phyloP scores from a whole-genome alignment of 2,797 vertebrate species.

The Smutsia gigantea region DNA sequence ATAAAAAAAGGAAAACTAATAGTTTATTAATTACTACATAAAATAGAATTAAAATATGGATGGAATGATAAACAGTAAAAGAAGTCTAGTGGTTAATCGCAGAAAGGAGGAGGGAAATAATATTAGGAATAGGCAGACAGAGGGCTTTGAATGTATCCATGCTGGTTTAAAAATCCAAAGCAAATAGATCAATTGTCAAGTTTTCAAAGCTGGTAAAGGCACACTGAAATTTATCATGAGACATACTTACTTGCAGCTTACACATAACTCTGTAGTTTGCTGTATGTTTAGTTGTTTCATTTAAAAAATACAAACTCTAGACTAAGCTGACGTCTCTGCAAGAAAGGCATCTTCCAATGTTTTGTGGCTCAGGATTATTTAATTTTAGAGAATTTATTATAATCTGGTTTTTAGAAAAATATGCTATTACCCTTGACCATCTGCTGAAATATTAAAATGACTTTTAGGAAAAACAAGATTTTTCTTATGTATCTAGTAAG shows the following conservation, averaged over 20 bases:
- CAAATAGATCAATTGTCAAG: background rate
- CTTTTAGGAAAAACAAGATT: background rate
- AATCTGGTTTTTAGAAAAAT: background rate
- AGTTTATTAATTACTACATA: background rate
- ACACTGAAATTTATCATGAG: background rate
- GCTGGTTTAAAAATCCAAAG: background rate
- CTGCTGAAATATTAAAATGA: background rate
- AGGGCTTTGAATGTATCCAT: background rate
- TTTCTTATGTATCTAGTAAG: background rate
- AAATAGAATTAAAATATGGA: background rate
- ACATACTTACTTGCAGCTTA: background rate
- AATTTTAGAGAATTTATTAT: slow-evolving; percentile 24
- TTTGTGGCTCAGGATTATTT: slow-evolving; percentile 5
- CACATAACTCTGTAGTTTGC: background rate
- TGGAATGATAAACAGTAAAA: background rate
- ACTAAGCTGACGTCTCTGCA: background rate
- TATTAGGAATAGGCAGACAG: background rate
- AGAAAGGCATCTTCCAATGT: background rate
- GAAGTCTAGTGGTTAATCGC: background rate
- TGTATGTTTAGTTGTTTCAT: background rate
- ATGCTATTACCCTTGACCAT: background rate
- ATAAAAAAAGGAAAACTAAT: background rate
- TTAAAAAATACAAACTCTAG: background rate
- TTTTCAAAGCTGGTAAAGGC: background rate
- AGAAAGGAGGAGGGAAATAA: background rate